phyloP scores from a whole-genome alignment of 2,888 invertebrate genomes.

The Eilema griseolum region DNA sequence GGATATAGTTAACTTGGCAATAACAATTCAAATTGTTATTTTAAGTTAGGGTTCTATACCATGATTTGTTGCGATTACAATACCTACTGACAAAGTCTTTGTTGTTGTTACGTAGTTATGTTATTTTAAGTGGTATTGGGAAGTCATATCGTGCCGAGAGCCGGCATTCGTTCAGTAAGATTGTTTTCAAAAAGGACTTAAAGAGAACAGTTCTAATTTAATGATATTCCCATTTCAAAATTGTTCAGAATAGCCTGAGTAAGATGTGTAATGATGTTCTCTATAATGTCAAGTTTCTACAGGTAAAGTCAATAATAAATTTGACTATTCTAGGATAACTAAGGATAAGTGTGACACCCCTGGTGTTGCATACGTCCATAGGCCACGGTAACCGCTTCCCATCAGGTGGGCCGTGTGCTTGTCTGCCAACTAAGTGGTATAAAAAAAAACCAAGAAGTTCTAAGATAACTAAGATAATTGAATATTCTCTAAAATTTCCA shows the following conservation, averaged over 20 bases:
- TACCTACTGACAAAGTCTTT: background rate
- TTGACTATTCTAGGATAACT: too few species aligned
- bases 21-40: background rate
- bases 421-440: too few species aligned
- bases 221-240: background rate
- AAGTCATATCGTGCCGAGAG: constrained; percentile 1
- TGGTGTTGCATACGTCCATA: too few species aligned
- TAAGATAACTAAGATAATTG: too few species aligned
- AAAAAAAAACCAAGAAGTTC: too few species aligned
- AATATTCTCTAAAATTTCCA: too few species aligned
- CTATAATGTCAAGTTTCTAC: too few species aligned
- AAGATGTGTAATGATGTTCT: background rate
- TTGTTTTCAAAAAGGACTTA: background rate
- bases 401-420: too few species aligned
- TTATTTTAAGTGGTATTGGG: background rate
- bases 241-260: background rate
- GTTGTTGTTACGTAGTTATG: constrained; percentile 4
- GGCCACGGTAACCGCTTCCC: too few species aligned
- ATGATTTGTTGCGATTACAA: constrained; percentile 1
- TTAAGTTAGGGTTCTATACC: background rate
- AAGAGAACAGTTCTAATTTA: background rate
- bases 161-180: constrained; percentile 1
- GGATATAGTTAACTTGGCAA: background rate
- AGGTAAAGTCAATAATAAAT: too few species aligned
- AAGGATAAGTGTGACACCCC: too few species aligned